Base-by-base conservation (phyloP, 2,797 vertebrate genomes). In the Glossophaga mutica region DNA sequence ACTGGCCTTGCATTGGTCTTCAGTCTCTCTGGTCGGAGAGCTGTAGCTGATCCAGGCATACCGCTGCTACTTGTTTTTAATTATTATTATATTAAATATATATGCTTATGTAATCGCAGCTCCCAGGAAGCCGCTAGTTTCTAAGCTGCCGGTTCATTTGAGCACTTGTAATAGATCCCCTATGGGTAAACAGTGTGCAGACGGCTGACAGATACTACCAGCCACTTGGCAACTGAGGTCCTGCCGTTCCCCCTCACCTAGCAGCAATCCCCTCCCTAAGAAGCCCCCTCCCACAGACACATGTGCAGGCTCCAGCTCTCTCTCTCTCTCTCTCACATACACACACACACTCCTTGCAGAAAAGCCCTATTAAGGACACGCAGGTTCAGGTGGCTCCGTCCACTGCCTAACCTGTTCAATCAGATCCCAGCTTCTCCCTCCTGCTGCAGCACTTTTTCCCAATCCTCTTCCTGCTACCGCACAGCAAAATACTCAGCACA, bases 1-100 rank as follows among this genome's bases (percentile, higher is more conserved):
- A 98, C 97, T 77, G 99, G 98, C 96, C 99, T 99, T 97, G 98
- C 98, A 97, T 98, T 98, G 97, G 98, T 98, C 98, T 98, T 99
- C 98, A 98, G 96, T 90, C 98, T 99, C 97, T 98, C 98, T 97
- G 99, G 99, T 83, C 98, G 98, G 87, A 98, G 78, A 79, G 96
- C 95, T 94, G 97, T 86, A 95, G 96, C 81, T 46, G 98, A 98
- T 93, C 98, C 98, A 89, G 97, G 98, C 99, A 99, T 99, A 91
- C 95, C 98, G 98, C 98, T 73, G 82, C 77, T 95, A 97, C 94
- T 98, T 98, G 98, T 59, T 74, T 96, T 97, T 94, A 97, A 98
- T 97, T 95, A 84, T 71, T 73, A 68, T 95, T 91, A 62, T 96
- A 97, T 95, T 97, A 98, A 97, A 97, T 95, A 91, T 94, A 97